A percentile compares a stretch with the other conserved stretches of the same genome.
Conservation (phyloP, 1,140 invertebrate genomes). For the Rhizoglyphus robini region DNA sequence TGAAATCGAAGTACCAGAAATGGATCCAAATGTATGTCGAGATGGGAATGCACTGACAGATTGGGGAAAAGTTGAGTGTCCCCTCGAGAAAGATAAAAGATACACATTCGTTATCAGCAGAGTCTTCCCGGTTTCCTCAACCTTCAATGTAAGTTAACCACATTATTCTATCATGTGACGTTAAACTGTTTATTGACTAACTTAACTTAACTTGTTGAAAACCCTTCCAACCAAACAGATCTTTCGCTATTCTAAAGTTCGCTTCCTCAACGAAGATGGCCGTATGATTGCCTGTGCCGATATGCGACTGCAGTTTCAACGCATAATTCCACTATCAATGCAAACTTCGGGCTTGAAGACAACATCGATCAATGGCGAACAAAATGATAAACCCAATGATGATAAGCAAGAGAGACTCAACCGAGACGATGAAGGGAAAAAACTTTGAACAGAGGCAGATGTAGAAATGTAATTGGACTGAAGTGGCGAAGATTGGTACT, state of each 20-base stretch:
- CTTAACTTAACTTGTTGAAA: background rate
- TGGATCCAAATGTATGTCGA: slow-evolving; percentile 11
- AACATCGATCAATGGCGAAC: too few species aligned
- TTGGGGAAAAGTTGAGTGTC: slow-evolving; percentile 12
- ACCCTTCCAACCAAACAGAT: background rate
- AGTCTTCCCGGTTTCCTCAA: background rate
- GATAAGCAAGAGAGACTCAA: too few species aligned
- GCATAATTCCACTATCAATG: background rate
- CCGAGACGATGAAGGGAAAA: too few species aligned
- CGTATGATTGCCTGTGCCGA: background rate
- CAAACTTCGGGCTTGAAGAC: too few species aligned
- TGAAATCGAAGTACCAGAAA: background rate
- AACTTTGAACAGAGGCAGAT: too few species aligned
- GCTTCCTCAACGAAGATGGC: background rate
- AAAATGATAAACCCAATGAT: too few species aligned
- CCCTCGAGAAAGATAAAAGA: background rate
- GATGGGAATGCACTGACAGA: background rate
- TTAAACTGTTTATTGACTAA: background rate
- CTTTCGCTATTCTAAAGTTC: slow-evolving; percentile 9
- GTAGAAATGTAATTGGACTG: too few species aligned
- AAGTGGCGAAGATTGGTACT: too few species aligned
- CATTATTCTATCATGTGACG: too few species aligned
- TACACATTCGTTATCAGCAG: slow-evolving; percentile 5
- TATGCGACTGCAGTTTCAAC: background rate
- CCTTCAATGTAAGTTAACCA: slow-evolving; percentile 5